These are phyloP conservation scores for Argyresthia albistria DNA, from an alignment of 2,888 invertebrate genomes.

Conservation along the genomic window DNA sequence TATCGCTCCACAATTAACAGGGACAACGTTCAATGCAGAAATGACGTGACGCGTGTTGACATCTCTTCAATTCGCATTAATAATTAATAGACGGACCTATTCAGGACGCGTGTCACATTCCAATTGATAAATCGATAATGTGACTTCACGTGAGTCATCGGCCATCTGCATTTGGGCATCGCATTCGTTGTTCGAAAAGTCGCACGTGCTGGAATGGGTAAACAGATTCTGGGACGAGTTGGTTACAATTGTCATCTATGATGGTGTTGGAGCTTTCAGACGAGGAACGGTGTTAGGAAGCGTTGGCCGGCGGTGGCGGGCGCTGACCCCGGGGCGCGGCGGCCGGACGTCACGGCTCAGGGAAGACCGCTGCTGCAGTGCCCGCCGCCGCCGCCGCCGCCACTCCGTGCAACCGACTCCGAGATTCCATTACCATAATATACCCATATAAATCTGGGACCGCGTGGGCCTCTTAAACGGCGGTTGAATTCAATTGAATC, in stretches of 20 bases:
- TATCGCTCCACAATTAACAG: constrained; percentile 4
- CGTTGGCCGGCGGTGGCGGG: constrained; percentile 21
- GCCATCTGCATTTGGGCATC: neutral
- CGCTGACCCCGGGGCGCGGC: constrained; percentile 43
- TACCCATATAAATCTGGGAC: constrained; percentile 1
- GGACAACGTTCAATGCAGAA: constrained; percentile 1
- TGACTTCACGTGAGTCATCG: neutral
- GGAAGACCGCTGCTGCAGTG: constrained; percentile 50
- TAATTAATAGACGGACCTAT: neutral
- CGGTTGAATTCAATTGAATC: constrained; percentile 2
- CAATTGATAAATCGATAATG: neutral
- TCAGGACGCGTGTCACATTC: neutral
- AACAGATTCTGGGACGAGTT: constrained; percentile 7
- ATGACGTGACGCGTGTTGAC: constrained; percentile 6
- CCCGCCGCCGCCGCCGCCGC: constrained; percentile 3
- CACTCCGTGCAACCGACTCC: neutral
- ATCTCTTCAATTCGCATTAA: neutral
- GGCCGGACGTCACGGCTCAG: constrained; percentile 60
- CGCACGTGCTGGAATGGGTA: too few species aligned
- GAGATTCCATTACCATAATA: constrained; percentile 4
- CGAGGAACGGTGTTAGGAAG: neutral
- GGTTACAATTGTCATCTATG: constrained; percentile 51
- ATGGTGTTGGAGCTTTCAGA: constrained; percentile 25
- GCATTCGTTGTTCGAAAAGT: too few species aligned
- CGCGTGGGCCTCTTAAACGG: neutral